Evolutionary conservation across 2,797 vertebrate species (phyloP).

Genomic region (Lagocephalus sceleratus): DNA sequence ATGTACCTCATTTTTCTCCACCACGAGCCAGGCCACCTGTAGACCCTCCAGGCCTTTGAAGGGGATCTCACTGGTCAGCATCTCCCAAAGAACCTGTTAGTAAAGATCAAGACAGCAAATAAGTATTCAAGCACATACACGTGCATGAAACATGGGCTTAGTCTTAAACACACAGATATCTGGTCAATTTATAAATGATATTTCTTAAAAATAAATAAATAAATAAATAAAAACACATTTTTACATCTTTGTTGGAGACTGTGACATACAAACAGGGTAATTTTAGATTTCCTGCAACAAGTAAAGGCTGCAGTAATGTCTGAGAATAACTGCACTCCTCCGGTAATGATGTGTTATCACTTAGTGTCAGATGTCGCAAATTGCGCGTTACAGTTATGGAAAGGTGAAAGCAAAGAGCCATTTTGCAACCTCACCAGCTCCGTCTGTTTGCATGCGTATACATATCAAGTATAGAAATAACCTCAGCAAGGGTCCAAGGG

Average conservation of each 20-base stretch:
- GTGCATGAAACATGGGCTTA: background rate
- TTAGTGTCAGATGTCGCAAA: conserved; percentile 21
- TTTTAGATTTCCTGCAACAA: conserved; percentile 5
- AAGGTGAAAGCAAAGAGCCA: conserved; percentile 17
- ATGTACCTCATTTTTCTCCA: conserved; percentile 97
- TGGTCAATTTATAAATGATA: no score
- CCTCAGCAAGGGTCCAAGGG: conserved; percentile 2
- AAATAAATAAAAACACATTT: conserved; percentile 15
- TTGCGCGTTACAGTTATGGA: conserved; percentile 24
- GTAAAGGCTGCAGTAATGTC: conserved; percentile 7
- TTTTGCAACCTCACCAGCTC: conserved; percentile 10
- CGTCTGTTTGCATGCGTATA: conserved; percentile 23
- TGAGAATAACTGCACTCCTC: conserved; percentile 5
- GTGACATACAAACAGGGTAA: no score
- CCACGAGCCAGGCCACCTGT: conserved; percentile 99
- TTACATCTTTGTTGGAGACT: conserved; percentile 1
- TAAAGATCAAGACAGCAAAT: conserved; percentile 11
- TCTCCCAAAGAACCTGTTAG: conserved; percentile 97
- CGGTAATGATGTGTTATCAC: conserved; percentile 23
- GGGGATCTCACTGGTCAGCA: conserved; percentile 97
- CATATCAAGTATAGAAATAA: conserved; percentile 30
- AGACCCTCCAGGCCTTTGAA: conserved; percentile 99
- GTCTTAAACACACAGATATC: background rate
- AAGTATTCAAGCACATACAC: background rate
- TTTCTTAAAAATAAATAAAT: no score